Conservation (phyloP, 2,113 vertebrate species). For the Okapia johnstoni region DNA sequence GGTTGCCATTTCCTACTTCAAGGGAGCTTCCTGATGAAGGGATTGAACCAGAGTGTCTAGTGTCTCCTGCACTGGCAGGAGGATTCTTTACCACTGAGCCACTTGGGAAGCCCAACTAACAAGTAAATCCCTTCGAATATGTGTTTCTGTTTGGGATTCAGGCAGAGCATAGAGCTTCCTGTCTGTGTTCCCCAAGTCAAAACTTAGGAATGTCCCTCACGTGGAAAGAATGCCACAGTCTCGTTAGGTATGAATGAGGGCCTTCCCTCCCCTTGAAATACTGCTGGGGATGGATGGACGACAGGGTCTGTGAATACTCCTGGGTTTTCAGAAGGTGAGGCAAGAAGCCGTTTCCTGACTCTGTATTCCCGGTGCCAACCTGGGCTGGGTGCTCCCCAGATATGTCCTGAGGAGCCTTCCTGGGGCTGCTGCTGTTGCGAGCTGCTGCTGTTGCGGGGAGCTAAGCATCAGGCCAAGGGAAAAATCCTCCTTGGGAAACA, state of each 20-base stretch:
- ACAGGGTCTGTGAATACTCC: background rate
- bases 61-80: background rate
- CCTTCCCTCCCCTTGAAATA: background rate
- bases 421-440: background rate
- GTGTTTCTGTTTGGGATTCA: background rate
- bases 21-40: background rate
- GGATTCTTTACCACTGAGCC: background rate
- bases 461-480: background rate
- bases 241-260: background rate
- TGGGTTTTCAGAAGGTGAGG: background rate
- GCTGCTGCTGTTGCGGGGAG: background rate
- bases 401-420: background rate
- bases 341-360: background rate
- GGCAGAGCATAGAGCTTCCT: background rate
- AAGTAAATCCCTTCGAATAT: background rate
- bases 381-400: background rate
- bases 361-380: background rate
- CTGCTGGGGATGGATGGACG: background rate
- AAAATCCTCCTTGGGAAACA: conserved; percentile 2
- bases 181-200: background rate
- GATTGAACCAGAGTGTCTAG: background rate
- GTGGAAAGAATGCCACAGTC: background rate
- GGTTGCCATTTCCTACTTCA: background rate
- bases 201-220: background rate
- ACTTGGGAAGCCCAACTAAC: background rate